These are phyloP conservation scores for Apamea crenata DNA, from an alignment of 2,888 invertebrate species.

Conservation along the genomic window DNA sequence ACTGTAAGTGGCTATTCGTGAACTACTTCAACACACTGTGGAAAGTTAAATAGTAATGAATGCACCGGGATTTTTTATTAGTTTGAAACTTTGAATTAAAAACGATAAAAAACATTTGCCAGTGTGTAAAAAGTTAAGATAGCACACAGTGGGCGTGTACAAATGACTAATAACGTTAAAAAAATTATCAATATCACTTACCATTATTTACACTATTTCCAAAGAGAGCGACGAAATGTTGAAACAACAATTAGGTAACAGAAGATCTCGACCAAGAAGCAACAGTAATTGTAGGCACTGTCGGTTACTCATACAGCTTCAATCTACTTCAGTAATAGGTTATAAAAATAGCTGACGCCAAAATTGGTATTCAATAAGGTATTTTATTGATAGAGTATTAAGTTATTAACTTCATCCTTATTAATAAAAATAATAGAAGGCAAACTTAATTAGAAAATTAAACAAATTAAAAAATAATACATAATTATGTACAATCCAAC, in stretches of 20 bases:
- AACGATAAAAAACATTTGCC: conserved; percentile 32
- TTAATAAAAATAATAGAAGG: conserved; percentile 61
- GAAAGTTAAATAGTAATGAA: conserved; percentile 13
- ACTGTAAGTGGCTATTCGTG: conserved; percentile 29
- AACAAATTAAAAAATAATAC: conserved; percentile 73
- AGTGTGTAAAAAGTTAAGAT: conserved; percentile 19
- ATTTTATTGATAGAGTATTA: conserved; percentile 53
- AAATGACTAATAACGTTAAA: conserved; percentile 57
- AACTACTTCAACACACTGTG: conserved; percentile 13
- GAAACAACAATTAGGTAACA: conserved; percentile 56
- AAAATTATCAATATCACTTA: conserved; percentile 65
- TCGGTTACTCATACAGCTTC: conserved; percentile 79
- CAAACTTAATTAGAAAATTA: conserved; percentile 65
- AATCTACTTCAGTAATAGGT: conserved; percentile 82
- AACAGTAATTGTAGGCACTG: conserved; percentile 75
- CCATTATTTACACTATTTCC: conserved; percentile 67
- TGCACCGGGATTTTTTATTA: conserved; percentile 8
- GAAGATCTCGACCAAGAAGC: conserved; percentile 58
- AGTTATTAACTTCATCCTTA: conserved; percentile 60
- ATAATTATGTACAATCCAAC: conserved; percentile 67
- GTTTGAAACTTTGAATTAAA: conserved; percentile 31
- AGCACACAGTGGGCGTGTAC: conserved; percentile 71
- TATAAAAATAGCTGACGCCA: conserved; percentile 83
- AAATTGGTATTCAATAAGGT: conserved; percentile 57
- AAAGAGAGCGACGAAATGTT: conserved; percentile 60